Percentiles rank a stretch among this genome's conserved stretches.
phyloP scores from a whole-genome alignment of 1,140 invertebrate genomes.

The Penaeus chinensis region DNA sequence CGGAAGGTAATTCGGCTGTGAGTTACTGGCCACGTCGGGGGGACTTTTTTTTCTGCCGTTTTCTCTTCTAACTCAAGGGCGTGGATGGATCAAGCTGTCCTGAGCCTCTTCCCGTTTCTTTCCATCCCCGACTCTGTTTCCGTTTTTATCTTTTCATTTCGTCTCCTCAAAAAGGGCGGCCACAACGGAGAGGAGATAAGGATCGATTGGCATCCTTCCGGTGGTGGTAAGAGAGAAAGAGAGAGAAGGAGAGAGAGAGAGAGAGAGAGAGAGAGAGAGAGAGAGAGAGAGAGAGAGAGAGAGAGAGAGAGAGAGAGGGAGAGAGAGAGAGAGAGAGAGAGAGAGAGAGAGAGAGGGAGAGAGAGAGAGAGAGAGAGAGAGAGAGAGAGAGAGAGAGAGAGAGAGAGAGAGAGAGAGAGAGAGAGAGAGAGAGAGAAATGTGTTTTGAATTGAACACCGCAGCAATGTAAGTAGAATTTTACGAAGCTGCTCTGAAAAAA shows the following conservation, averaged over 20 bases:
- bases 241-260: not conserved
- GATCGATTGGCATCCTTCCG: too few species aligned
- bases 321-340: not conserved
- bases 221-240: not conserved
- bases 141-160: too few species aligned
- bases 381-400: not conserved
- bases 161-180: too few species aligned
- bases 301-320: not conserved
- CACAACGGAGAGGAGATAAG: too few species aligned
- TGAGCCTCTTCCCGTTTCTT: too few species aligned
- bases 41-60: too few species aligned
- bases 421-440: conserved; percentile 19
- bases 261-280: conserved; percentile 2
- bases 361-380: not conserved
- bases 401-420: conserved; percentile 14
- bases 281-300: conserved; percentile 35
- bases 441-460: conserved; percentile 19
- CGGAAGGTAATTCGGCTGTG: too few species aligned
- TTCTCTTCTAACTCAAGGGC: too few species aligned
- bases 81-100: too few species aligned
- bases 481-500: too few species aligned
- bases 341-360: not conserved
- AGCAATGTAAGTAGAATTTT: not conserved
- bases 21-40: too few species aligned
- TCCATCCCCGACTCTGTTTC: too few species aligned